Conservation (phyloP, 2,888 invertebrate genomes). For the Chymomyza caudatula region DNA sequence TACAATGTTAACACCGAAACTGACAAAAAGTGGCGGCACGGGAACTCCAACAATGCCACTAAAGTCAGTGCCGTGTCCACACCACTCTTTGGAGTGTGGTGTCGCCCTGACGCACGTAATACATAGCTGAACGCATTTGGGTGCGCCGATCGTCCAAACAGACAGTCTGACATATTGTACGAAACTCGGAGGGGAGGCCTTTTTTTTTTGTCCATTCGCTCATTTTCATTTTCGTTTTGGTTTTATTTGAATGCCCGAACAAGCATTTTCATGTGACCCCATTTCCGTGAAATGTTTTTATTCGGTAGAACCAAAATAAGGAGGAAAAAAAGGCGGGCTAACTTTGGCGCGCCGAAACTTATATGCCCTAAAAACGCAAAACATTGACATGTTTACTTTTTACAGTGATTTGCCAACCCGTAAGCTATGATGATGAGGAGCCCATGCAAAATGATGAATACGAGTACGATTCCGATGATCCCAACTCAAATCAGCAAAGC, state of each 20-base stretch:
- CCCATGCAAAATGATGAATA: constrained; percentile 44
- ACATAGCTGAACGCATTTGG: constrained; percentile 45
- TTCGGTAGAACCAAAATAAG: constrained; percentile 40
- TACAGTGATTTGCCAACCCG: constrained; percentile 34
- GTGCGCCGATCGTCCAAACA: constrained; percentile 63
- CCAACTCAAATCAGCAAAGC: constrained; percentile 36
- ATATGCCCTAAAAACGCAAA: neutral
- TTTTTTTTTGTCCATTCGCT: constrained; percentile 53
- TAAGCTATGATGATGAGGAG: constrained; percentile 11
- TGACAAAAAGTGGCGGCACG: constrained; percentile 41
- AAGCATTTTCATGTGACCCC: constrained; percentile 59
- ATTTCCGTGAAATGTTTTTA: constrained; percentile 64
- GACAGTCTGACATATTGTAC: constrained; percentile 4
- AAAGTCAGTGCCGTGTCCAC: constrained; percentile 20
- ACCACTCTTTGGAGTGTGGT: neutral
- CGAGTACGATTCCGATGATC: constrained; percentile 41
- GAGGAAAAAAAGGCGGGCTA: neutral
- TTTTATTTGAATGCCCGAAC: constrained; percentile 34
- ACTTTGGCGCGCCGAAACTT: neutral
- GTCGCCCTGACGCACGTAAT: neutral
- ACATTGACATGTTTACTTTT: neutral
- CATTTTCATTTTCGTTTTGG: constrained; percentile 59
- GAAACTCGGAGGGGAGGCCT: constrained; percentile 12
- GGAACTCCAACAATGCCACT: constrained; percentile 24
- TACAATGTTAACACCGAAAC: constrained; percentile 65